Conservation (phyloP, 2,888 invertebrate species). For the Drosophila putrida region DNA sequence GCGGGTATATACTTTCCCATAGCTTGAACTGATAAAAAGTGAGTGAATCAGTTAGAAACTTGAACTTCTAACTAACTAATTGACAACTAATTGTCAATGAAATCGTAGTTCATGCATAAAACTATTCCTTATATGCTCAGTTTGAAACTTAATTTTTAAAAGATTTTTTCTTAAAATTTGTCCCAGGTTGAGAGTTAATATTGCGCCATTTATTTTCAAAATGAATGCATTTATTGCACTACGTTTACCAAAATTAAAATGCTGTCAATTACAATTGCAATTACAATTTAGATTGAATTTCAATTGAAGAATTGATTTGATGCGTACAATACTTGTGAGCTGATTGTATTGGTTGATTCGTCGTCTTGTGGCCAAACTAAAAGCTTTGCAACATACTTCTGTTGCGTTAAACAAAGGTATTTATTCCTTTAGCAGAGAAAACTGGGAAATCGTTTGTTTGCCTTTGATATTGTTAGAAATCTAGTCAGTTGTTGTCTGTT, state of each 20-base stretch:
- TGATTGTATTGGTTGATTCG: not conserved
- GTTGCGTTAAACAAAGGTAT: not conserved
- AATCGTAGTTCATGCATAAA: too few species aligned
- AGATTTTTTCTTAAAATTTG: not conserved
- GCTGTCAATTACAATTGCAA: not conserved
- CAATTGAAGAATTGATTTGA: not conserved
- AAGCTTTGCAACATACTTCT: conserved; percentile 13
- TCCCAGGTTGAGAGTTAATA: not conserved
- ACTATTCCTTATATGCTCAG: too few species aligned
- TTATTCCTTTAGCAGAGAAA: conserved; percentile 21
- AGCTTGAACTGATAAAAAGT: not conserved
- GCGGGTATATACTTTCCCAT: not conserved
- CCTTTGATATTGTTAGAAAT: conserved; percentile 17
- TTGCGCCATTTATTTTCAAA: not conserved
- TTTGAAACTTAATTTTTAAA: too few species aligned
- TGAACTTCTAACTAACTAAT: not conserved
- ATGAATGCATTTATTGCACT: not conserved
- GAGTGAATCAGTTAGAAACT: conserved; percentile 2
- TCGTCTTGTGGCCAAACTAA: not conserved
- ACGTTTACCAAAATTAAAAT: not conserved
- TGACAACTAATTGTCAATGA: not conserved
- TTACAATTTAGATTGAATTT: conserved; percentile 2
- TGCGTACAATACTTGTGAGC: conserved; percentile 1
- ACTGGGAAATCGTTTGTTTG: conserved; percentile 24
- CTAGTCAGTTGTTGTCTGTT: not conserved